Evolutionary conservation across 2,888 invertebrate species (phyloP).

Genomic region (Drosophila pseudotakahashii): DNA sequence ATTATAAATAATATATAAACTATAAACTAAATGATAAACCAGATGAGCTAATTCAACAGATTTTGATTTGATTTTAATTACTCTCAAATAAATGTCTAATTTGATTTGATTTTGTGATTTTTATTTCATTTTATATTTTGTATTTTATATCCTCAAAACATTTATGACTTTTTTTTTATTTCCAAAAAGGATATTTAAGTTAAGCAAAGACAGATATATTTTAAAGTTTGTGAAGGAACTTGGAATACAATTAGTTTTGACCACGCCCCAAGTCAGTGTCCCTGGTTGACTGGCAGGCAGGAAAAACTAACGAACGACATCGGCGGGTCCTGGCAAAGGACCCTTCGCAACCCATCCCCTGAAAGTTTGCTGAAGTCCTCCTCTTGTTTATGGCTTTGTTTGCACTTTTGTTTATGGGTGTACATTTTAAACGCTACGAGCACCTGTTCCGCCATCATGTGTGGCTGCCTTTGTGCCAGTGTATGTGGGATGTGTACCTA

Average conservation of each 20-base stretch:
- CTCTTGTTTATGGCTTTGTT: slow-evolving; percentile 77
- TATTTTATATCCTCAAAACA: no score
- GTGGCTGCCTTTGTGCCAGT: slow-evolving; percentile 11
- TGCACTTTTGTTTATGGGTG: slow-evolving; percentile 80
- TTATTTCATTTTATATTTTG: no score
- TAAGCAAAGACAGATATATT: no score
- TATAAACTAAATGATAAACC: neutral
- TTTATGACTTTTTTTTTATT: no score
- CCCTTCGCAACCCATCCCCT: no score
- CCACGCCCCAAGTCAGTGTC: slow-evolving; percentile 18
- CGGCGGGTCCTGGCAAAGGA: slow-evolving; percentile 35
- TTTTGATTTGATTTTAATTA: neutral
- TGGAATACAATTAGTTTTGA: neutral
- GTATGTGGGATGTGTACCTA: neutral
- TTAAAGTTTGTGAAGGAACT: neutral
- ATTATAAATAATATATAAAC: neutral
- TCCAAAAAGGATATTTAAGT: no score
- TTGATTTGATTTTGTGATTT: no score
- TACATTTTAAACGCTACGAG: slow-evolving; percentile 72
- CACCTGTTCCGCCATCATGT: slow-evolving; percentile 44
- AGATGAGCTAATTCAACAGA: neutral
- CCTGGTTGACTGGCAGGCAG: slow-evolving; percentile 18
- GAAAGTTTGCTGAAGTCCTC: slow-evolving; percentile 25
- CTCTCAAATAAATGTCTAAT: no score
- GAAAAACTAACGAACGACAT: slow-evolving; percentile 54